Evolutionary conservation across 2,888 invertebrate genomes (phyloP).

Genomic region (Dexiosoma caninum): DNA sequence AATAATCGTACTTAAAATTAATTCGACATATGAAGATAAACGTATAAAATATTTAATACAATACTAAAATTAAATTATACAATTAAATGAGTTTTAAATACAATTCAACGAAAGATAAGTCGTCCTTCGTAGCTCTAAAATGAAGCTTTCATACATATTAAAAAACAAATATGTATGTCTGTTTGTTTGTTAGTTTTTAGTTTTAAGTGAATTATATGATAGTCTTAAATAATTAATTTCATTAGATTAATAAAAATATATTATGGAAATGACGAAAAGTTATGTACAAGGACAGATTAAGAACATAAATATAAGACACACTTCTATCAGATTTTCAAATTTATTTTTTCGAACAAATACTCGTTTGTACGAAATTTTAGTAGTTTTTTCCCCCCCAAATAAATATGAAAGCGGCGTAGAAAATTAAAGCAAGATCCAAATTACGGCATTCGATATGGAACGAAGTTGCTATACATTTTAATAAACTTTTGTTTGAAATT

Average conservation of each 20-base stretch:
- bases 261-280: slow-evolving; percentile 19
- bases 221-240: slow-evolving; percentile 1
- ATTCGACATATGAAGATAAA: slow-evolving; percentile 34
- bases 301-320: slow-evolving; percentile 42
- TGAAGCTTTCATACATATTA: slow-evolving; percentile 4
- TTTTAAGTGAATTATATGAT: no score
- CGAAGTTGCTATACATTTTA: no score
- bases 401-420: background rate
- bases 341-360: background rate
- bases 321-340: background rate
- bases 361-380: background rate
- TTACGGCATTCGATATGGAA: no score
- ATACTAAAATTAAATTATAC: slow-evolving; percentile 34
- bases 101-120: slow-evolving; percentile 14
- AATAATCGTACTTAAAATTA: slow-evolving; percentile 39
- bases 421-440: background rate
- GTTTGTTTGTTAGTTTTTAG: background rate
- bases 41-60: slow-evolving; percentile 31
- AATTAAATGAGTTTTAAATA: slow-evolving; percentile 10
- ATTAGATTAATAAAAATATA: slow-evolving; percentile 31
- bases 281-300: slow-evolving; percentile 32
- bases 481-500: no score
- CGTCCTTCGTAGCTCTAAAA: background rate
- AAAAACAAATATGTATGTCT: slow-evolving; percentile 9
- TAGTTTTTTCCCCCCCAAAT: background rate